Evolutionary conservation across 2,797 vertebrate genomes (phyloP).

Genomic region (Strix occidentalis): DNA sequence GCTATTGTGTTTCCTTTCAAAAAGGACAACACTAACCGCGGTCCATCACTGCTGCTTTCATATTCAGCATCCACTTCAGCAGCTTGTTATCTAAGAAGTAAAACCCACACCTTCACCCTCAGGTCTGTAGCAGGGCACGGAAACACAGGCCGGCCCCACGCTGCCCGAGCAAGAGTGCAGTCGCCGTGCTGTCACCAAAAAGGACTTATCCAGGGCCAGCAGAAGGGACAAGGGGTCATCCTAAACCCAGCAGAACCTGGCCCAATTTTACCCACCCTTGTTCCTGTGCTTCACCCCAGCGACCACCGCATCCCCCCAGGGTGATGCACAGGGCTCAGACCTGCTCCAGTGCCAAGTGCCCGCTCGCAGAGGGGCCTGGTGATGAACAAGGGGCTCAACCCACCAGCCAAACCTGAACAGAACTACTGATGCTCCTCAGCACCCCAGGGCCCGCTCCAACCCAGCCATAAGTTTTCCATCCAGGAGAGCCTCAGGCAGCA

Average conservation of each 20-base stretch:
- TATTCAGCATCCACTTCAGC: not conserved
- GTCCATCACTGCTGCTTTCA: not conserved
- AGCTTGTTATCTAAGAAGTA: not conserved
- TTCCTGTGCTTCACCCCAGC: not conserved
- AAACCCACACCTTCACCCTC: not conserved
- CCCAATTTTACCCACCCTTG: not conserved
- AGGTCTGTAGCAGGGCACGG: not conserved
- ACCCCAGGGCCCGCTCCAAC: not conserved
- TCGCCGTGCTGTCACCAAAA: not conserved
- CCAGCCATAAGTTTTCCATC: not conserved
- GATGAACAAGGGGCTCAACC: not conserved
- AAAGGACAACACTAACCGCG: not conserved
- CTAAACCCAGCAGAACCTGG: fast-evolving
- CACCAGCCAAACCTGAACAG: not conserved
- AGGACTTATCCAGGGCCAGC: not conserved
- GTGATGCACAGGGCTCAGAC: not conserved
- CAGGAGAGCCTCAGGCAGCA: fast-evolving
- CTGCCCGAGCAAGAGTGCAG: fast-evolving
- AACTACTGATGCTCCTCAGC: not conserved
- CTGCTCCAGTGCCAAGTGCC: fast-evolving
- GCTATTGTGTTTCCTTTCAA: not conserved
- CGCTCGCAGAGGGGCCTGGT: fast-evolving
- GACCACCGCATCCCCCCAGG: too few species aligned
- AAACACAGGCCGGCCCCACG: not conserved
- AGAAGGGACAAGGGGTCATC: not conserved